Evolutionary conservation across 2,888 invertebrate genomes (phyloP), one percentile per base, ranked within the genome.

Genomic region (Boloria selene): DNA sequence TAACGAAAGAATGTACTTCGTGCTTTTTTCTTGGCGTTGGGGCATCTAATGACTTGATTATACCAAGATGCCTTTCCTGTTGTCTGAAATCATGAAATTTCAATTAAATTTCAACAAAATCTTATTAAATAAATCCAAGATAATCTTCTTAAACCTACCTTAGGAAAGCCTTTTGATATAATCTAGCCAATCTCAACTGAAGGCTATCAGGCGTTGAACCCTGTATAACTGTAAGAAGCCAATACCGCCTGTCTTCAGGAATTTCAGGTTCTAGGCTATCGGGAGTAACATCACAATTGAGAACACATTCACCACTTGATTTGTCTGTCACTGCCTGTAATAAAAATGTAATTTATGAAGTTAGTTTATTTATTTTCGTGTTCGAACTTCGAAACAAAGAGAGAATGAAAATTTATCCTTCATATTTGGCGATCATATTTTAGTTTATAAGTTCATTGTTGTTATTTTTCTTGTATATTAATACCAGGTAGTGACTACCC

Each of bases 121-220:
- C 13, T 3, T 0, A 0, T 2, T 31, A n/a, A 3, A 47, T 26
- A 45, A 45, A 14, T n/a, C n/a, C n/a, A n/a, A n/a, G n/a, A n/a
- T n/a, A 13, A 13, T 13, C 1, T 22, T 14, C 7, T 7, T 31
- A 38, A 53, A 67, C 71, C 74, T 84, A 95, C 96, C 97, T 95
- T 69, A 95, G 93, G 82, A 97, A 97, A 10, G 97, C 97, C 68
- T 95, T 95, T 75, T 95, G 95, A 86, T 97, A 97, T 42, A 97
- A 88, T 75, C 95, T 94, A 2, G 96, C 96, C 68, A 97, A 89
- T 81, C 94, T 94, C 71, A 95, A 92, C 84, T 96, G 96, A 51
- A 97, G 90, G 77, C 95, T 94, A 58, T 94, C 94, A 67, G 93
- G 93, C 67, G 94, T 82, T 74, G 90, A 75, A 71, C 90, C 94